Evolutionary conservation across 2,888 invertebrate species (phyloP).

Genomic region (Folsomia manolachei): DNA sequence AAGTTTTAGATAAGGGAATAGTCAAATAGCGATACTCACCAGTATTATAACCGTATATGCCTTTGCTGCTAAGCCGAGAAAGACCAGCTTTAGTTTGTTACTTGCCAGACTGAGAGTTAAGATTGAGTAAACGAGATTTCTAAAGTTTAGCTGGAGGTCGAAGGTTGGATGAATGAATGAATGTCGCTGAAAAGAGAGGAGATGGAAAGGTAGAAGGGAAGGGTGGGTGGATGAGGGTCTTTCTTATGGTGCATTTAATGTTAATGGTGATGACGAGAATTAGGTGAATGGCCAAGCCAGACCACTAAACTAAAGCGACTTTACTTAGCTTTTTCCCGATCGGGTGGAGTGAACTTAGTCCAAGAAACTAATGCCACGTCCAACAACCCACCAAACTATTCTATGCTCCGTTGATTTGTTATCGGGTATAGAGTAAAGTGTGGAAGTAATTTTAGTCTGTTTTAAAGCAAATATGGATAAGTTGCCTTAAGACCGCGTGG

Average conservation of each 20-base stretch:
- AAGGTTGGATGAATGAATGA: neutral
- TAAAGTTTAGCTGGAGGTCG: neutral
- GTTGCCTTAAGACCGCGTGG: neutral
- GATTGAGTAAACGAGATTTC: neutral
- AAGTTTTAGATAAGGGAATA: too few relatives aligned
- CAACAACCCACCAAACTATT: neutral
- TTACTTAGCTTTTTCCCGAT: neutral
- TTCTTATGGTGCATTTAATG: conserved; percentile 12
- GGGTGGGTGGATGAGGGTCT: neutral
- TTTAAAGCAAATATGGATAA: neutral
- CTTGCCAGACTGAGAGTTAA: neutral
- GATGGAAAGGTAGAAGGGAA: neutral
- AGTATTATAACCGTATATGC: too few relatives aligned
- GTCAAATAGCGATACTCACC: too few relatives aligned
- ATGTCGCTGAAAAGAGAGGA: neutral
- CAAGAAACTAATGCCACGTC: conserved; percentile 10
- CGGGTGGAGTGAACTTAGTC: too few relatives aligned
- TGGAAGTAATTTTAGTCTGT: neutral
- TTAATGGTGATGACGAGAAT: conserved; percentile 19
- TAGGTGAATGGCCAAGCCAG: conserved; percentile 17
- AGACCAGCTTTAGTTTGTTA: neutral
- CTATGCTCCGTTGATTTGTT: neutral
- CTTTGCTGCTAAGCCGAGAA: neutral
- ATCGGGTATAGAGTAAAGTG: neutral
- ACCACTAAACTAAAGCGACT: neutral